These are phyloP conservation scores for Brachirus orientalis DNA, from an alignment of 2,113 vertebrate species.

Conservation along the genomic window DNA sequence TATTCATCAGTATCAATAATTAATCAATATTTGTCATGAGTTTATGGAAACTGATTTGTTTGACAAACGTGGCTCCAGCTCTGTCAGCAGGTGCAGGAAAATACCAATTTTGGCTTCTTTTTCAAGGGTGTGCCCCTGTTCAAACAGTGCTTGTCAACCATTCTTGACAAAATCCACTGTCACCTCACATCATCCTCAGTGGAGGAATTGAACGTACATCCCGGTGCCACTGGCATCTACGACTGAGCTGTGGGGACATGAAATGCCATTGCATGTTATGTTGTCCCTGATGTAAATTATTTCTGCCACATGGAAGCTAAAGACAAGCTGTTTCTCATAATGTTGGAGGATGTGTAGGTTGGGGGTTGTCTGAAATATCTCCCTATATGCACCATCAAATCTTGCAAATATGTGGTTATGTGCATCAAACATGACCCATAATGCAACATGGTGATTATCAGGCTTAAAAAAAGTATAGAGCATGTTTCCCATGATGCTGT, in stretches of 20 bases:
- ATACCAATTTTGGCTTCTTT: slow-evolving; percentile 35
- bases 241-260: slow-evolving; percentile 72
- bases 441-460: too few species aligned
- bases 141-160: slow-evolving; percentile 59
- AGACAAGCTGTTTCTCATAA: slow-evolving; percentile 67
- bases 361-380: slow-evolving; percentile 35
- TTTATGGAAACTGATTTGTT: background rate
- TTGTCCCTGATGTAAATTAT: slow-evolving; percentile 59
- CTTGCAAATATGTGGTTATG: background rate
- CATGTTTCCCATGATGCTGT: too few species aligned
- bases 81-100: slow-evolving; percentile 43
- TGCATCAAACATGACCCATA: background rate
- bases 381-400: slow-evolving; percentile 13
- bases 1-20: too few species aligned
- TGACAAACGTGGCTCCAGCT: slow-evolving; percentile 9
- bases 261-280: slow-evolving; percentile 80
- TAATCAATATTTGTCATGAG: too few species aligned
- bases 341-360: slow-evolving; percentile 52
- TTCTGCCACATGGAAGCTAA: slow-evolving; percentile 71
- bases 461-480: too few species aligned
- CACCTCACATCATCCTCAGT: slow-evolving; percentile 72
- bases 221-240: slow-evolving; percentile 65
- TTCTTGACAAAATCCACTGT: slow-evolving; percentile 72
- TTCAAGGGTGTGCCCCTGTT: slow-evolving; percentile 33
- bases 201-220: slow-evolving; percentile 66